These are phyloP conservation scores for Hoplias malabaricus DNA, from an alignment of 2,113 vertebrate genomes.

Conservation along the genomic window DNA sequence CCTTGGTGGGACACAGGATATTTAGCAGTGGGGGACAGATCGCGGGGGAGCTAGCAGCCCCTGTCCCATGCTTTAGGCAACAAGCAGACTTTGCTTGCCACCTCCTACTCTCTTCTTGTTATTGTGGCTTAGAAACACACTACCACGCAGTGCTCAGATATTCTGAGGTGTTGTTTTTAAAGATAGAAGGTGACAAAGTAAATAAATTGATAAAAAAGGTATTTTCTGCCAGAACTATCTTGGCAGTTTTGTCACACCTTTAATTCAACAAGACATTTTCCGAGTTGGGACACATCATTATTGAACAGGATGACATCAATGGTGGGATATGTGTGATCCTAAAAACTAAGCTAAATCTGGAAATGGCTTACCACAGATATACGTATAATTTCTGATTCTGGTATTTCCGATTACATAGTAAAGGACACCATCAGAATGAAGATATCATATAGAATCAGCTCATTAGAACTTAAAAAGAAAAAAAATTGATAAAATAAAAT, in stretches of 20 bases:
- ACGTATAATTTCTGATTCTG: no score
- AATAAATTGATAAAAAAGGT: constrained; percentile 6
- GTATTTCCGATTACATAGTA: no score
- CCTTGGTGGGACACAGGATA: constrained; percentile 25
- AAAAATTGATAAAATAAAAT: no score
- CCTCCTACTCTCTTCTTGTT: constrained; percentile 29
- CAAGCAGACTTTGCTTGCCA: constrained; percentile 25
- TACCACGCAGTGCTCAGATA: background rate
- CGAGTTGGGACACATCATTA: background rate
- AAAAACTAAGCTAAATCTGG: no score
- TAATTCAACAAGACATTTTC: background rate
- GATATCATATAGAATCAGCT: no score
- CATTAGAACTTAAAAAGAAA: no score
- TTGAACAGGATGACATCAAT: background rate
- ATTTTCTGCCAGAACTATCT: background rate
- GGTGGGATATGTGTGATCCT: no score
- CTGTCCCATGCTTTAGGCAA: constrained; percentile 7
- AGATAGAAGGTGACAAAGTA: background rate
- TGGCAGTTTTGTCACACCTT: background rate
- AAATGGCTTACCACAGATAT: no score
- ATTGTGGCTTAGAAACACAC: constrained; percentile 31
- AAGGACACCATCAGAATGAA: no score
- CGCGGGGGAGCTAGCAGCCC: background rate
- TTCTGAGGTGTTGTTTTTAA: constrained; percentile 32
- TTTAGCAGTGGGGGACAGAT: background rate